Base-by-base conservation (phyloP, 2,113 vertebrate species). In the Halichoeres trimaculatus region DNA sequence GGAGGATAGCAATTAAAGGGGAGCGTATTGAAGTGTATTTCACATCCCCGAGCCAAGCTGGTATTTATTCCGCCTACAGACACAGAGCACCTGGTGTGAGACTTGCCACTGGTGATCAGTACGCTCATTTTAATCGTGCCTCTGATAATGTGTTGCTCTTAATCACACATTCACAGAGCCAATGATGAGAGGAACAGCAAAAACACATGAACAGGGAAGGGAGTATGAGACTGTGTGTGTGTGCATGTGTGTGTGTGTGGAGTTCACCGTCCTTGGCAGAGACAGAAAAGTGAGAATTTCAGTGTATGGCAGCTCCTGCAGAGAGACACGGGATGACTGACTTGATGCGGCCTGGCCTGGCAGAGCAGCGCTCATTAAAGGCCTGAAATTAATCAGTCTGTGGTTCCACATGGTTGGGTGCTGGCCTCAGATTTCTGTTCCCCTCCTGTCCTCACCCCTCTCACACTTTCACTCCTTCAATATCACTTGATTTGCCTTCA, bases 321-420 rank as follows among this genome's bases (percentile, higher is more conserved):
- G 87, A 74, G 80, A 74, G 65, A 76, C 58, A 64, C 30, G 1
- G 74, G 76, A 66, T 75, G 80, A 70, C 76, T 88, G 85, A 84
- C 82, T 78, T 59, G 36, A 82, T 67, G 61, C 77, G 16, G 65
- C 83, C 72, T 59, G 75, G 35, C 50, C 86, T 86, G 83, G 76
- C 83, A 80, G 73, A 74, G 68, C 77, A 59, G 36, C 34, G 36
- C 75, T 91, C 85, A 84, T 91, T 91, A 90, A 76, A 85, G 66
- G 59, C 73, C 70, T 83, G 75, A 90, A 82, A 88, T 89, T 47
- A 89, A 89, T 88, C 85, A 89, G 75, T 84, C 87, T 81, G 76
- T 4, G 3, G 57, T 81, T 87, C 86, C 81, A 85, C 76, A 73
- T 81, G 80, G 68, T 69, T 55, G 67, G 76, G 59, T 59, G 79